Evolutionary conservation across 2,797 vertebrate genomes (phyloP).

Genomic region (Apodemus agrarius): DNA sequence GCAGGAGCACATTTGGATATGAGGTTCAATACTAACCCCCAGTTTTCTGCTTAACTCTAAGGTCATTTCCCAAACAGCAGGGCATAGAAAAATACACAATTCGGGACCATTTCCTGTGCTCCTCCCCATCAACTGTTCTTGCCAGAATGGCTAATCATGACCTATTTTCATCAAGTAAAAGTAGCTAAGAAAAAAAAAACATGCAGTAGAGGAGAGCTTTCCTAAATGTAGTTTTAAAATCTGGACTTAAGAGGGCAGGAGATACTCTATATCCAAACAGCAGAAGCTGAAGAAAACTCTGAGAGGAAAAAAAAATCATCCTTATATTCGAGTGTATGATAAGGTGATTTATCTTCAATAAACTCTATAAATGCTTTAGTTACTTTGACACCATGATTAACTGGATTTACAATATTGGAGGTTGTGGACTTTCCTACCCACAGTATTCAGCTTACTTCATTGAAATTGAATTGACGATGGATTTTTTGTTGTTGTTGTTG

Average conservation of each 20-base stretch:
- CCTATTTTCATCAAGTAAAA: constrained; percentile 87
- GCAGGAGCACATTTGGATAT: constrained; percentile 43
- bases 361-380: constrained; percentile 88
- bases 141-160: constrained; percentile 90
- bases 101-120: constrained; percentile 91
- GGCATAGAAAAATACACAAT: constrained; percentile 87
- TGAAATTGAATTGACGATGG: constrained; percentile 74
- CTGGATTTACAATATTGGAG: constrained; percentile 85
- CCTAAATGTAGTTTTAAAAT: constrained; percentile 89
- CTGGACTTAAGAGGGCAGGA: constrained; percentile 92
- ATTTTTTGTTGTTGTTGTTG: background rate
- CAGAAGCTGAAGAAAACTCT: constrained; percentile 78
- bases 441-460: constrained; percentile 80
- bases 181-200: constrained; percentile 84
- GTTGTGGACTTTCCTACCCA: constrained; percentile 78
- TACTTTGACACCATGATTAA: constrained; percentile 89
- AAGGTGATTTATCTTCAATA: constrained; percentile 89
- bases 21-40: constrained; percentile 82
- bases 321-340: constrained; percentile 85
- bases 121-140: constrained; percentile 89
- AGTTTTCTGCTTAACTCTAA: constrained; percentile 80
- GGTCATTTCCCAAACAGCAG: constrained; percentile 88
- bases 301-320: constrained; percentile 79
- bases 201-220: constrained; percentile 78
- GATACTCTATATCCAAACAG: constrained; percentile 86